phyloP scores from a whole-genome alignment of 2,888 invertebrate species.

The Stenodema calcarata region DNA sequence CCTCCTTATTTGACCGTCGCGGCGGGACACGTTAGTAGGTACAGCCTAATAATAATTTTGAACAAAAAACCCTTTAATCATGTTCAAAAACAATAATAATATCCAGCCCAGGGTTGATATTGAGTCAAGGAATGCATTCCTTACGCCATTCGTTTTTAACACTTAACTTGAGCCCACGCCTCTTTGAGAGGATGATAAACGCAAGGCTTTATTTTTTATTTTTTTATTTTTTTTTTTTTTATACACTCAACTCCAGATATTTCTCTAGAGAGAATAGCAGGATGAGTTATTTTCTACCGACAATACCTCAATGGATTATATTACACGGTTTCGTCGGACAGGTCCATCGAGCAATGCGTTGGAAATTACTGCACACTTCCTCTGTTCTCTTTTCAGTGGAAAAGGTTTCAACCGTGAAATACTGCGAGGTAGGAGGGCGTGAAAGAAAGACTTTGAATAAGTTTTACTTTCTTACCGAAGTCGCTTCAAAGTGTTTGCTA shows the following conservation, averaged over 20 bases:
- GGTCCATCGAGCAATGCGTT: background rate
- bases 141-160: background rate
- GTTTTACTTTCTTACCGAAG: background rate
- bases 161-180: background rate
- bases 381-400: background rate
- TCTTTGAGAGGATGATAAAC: constrained; percentile 2
- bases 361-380: background rate
- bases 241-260: constrained; percentile 7
- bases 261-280: constrained; percentile 14
- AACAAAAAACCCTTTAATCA: no score
- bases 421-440: background rate
- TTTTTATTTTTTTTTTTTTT: constrained; percentile 3
- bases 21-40: no score
- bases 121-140: background rate
- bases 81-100: no score
- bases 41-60: no score
- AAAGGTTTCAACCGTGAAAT: background rate
- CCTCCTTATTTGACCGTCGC: no score
- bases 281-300: background rate
- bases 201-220: background rate
- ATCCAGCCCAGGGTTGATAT: no score
- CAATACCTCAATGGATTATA: background rate
- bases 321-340: background rate
- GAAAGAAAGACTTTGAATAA: background rate
- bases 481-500: background rate